These are phyloP conservation scores for Drosophila guanche DNA, from an alignment of 1,140 invertebrate species.

Conservation along the genomic window DNA sequence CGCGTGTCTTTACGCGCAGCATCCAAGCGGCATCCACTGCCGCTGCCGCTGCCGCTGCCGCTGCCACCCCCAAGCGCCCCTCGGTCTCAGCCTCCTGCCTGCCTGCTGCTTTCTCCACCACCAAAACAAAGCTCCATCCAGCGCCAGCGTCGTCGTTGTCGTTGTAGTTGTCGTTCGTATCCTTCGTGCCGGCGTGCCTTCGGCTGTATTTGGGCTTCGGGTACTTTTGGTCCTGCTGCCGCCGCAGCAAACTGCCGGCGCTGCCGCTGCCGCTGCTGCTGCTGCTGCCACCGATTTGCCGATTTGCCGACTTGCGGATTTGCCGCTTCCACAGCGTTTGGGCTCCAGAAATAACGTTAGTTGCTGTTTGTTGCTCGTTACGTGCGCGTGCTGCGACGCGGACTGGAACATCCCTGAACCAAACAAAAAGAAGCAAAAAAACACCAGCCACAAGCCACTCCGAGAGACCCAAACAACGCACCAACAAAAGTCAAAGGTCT, in stretches of 20 bases:
- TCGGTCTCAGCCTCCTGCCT: slow-evolving; percentile 1
- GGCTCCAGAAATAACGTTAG: slow-evolving; percentile 83
- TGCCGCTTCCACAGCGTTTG: slow-evolving; percentile 77
- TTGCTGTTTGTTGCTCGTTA: slow-evolving; percentile 83
- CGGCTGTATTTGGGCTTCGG: slow-evolving; percentile 36
- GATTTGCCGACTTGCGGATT: slow-evolving; percentile 60
- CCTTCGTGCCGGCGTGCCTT: slow-evolving; percentile 53
- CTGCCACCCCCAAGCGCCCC: not conserved
- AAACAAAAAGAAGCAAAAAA: slow-evolving; percentile 31
- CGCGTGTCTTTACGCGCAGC: slow-evolving; percentile 43
- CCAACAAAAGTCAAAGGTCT: slow-evolving; percentile 9
- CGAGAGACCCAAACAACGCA: not conserved
- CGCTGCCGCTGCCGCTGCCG: slow-evolving; percentile 2
- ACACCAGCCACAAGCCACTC: slow-evolving; percentile 19
- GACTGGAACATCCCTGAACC: slow-evolving; percentile 37
- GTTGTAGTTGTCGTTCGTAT: slow-evolving; percentile 33
- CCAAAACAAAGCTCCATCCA: slow-evolving; percentile 53
- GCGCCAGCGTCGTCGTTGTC: slow-evolving; percentile 23
- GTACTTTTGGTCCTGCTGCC: slow-evolving; percentile 12
- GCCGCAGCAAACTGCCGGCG: slow-evolving; percentile 9
- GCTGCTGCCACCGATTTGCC: slow-evolving; percentile 33
- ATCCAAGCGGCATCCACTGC: slow-evolving; percentile 4
- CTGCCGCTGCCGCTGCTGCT: slow-evolving; percentile 12
- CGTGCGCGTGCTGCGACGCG: slow-evolving; percentile 82
- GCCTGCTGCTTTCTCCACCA: slow-evolving; percentile 17